Evolutionary conservation across 2,888 invertebrate genomes (phyloP), one percentile per base, ranked within the genome.

Genomic region (Beris morrisii): DNA sequence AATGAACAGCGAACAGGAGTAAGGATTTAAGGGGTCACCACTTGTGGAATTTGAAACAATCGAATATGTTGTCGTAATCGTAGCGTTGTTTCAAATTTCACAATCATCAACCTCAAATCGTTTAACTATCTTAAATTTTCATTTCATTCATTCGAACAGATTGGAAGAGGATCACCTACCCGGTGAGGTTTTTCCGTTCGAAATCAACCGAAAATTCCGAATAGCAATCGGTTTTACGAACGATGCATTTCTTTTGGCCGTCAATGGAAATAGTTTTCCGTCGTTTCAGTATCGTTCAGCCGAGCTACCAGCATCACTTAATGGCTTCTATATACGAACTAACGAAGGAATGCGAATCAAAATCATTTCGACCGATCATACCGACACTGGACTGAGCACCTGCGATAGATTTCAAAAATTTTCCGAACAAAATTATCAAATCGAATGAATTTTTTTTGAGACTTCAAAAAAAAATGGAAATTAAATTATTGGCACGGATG

Each of bases 1-100:
- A 15, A 56, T 56, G 56, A 43, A 38, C 38, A 13, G 13, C 5
- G 56, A 56, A 13, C 22, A 56, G 22, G 43, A 56, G 56, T 56
- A 15, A 56, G 56, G 32, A 4, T 22, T 28, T 52, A 22, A 5
- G n/a, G 44, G 44, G 9, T 44, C 44, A 12, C n/a, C n/a, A 11
- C 12, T 44, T 44, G 11, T 44, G 44, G 3, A 9, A 11, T 12
- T 44, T 46, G 3, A 13, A 13, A 46, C 6, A 15, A 46, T 12
- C 44, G 3, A 46, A 15, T 3, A 2, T 46, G 2, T 38, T 38
- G n/a, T 38, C 3, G 7, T 38, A 9, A 38, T 38, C 4, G 7
- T 46, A 2, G 2, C 44, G 3, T 2, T 9, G 12, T 2, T 12
- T 44, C 11, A 12, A 44, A 44, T 44, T 11, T 44, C 9, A 12